These are phyloP conservation scores for Dipodomys merriami DNA, from an alignment of 2,113 vertebrate species.

Conservation along the genomic window DNA sequence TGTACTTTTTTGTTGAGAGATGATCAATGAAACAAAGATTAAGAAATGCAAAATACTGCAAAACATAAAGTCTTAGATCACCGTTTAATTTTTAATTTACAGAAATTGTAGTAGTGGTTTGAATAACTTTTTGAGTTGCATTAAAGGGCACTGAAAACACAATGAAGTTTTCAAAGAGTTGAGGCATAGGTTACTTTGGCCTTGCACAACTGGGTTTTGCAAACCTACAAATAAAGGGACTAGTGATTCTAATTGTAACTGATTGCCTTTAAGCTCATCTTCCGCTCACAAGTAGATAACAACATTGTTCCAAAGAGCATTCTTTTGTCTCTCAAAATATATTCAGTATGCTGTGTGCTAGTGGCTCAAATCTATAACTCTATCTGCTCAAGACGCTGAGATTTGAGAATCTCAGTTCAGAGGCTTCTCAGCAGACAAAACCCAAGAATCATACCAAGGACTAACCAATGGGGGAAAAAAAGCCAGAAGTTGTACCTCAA, in stretches of 20 bases:
- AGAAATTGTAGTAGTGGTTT: not conserved
- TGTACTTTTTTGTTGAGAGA: not conserved
- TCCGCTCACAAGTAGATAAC: not conserved
- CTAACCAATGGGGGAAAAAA: too few relatives aligned
- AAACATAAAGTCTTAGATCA: not conserved
- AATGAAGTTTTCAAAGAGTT: not conserved
- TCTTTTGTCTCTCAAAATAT: not conserved
- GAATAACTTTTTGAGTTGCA: not conserved
- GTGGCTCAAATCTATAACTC: too few relatives aligned
- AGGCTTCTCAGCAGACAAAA: too few relatives aligned
- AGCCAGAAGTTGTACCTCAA: too few relatives aligned
- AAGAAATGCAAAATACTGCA: not conserved
- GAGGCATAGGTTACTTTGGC: not conserved
- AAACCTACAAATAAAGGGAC: not conserved
- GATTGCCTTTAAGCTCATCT: not conserved
- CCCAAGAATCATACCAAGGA: too few relatives aligned
- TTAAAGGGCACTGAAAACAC: not conserved
- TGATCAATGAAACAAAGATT: not conserved
- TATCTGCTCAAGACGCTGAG: too few relatives aligned
- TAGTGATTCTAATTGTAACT: not conserved
- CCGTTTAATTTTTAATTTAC: too few relatives aligned
- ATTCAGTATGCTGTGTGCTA: not conserved
- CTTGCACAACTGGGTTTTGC: not conserved
- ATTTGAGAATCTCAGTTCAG: too few relatives aligned
- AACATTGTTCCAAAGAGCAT: not conserved